phyloP scores from a whole-genome alignment of 2,113 vertebrate species.

The Psilopsiagon aurifrons region DNA sequence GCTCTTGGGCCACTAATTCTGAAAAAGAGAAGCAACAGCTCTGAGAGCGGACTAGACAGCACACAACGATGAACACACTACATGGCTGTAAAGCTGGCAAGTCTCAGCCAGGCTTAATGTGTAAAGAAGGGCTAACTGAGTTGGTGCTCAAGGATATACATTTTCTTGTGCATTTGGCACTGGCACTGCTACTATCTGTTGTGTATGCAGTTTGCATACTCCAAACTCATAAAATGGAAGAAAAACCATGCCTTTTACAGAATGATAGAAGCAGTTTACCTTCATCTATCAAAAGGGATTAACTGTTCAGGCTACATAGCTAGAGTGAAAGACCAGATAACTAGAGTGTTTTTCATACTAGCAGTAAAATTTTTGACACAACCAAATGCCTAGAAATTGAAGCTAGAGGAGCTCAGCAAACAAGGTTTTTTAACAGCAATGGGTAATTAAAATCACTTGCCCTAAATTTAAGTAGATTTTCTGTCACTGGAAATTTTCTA shows the following conservation, averaged over 20 bases:
- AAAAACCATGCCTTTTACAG: neutral
- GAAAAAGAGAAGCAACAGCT: neutral
- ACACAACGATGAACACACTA: neutral
- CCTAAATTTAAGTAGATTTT: neutral
- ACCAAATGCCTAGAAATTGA: neutral
- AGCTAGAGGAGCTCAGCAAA: neutral
- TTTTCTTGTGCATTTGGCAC: neutral
- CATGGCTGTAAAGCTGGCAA: neutral
- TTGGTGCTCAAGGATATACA: neutral
- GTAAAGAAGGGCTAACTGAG: neutral
- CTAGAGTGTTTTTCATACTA: neutral
- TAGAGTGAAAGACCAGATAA: neutral
- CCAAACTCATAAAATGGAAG: neutral
- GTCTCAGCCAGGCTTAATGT: neutral
- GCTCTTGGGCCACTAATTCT: neutral
- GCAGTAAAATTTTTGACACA: neutral
- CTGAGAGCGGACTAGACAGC: neutral
- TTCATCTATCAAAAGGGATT: neutral
- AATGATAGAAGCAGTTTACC: neutral
- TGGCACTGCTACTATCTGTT: neutral
- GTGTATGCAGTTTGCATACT: neutral
- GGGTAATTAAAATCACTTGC: neutral
- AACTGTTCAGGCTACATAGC: neutral
- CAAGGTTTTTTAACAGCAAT: neutral
- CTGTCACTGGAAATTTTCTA: neutral